phyloP scores from a whole-genome alignment of 2,888 invertebrate species.

The Mimachlamys varia region DNA sequence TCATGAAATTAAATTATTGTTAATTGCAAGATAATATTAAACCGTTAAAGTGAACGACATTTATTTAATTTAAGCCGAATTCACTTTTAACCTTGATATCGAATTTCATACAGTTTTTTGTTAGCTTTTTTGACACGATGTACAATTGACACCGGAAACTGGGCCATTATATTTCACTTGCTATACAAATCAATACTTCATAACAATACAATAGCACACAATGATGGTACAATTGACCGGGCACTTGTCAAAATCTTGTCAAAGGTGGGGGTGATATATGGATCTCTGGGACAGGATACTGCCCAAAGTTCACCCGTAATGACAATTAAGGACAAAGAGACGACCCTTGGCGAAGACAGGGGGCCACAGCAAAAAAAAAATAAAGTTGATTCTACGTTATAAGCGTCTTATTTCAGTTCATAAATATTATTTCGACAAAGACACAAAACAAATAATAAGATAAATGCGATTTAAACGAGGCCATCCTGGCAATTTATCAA shows the following conservation, averaged over 20 bases:
- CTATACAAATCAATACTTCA: not conserved
- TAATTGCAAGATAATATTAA: not conserved
- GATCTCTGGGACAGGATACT: not conserved
- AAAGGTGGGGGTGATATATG: not conserved
- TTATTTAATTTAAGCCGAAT: not conserved
- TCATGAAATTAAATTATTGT: not conserved
- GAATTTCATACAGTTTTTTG: not conserved
- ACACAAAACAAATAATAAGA: not conserved
- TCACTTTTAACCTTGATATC: not conserved
- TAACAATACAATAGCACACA: not conserved
- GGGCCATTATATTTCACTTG: not conserved
- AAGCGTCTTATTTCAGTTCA: not conserved
- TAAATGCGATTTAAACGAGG: constrained; percentile 1
- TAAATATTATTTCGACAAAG: not conserved
- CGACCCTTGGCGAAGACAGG: not conserved
- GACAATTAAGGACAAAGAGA: not conserved
- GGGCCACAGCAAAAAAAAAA: not conserved
- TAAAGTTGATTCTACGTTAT: not conserved
- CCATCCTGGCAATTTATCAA: not conserved
- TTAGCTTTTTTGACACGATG: not conserved
- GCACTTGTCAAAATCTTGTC: not conserved
- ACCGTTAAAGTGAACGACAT: not conserved
- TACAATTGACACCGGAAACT: not conserved
- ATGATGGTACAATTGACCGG: not conserved
- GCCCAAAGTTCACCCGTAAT: not conserved